Conservation (phyloP, 2,797 vertebrate genomes). For the Malurus splendens region DNA sequence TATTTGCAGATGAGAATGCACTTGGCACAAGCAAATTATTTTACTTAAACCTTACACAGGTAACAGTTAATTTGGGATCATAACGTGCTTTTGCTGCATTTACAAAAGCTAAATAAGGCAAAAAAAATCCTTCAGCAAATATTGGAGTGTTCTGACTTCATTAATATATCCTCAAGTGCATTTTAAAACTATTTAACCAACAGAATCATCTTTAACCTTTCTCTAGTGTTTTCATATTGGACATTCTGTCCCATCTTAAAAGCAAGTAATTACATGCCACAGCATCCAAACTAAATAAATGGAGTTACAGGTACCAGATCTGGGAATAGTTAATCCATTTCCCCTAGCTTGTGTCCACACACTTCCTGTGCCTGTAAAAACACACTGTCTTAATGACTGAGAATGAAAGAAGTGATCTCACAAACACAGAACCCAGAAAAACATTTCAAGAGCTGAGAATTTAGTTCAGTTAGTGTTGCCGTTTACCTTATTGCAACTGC, state of each 20-base stretch:
- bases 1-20: not conserved
- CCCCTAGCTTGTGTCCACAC: not conserved
- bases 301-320: not conserved
- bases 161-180: not conserved
- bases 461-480: not conserved
- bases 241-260: not conserved
- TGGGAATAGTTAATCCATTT: not conserved
- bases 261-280: not conserved
- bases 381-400: not conserved
- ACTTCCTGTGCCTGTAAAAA: not conserved
- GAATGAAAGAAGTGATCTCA: not conserved
- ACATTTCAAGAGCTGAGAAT: not conserved
- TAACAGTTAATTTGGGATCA: not conserved
- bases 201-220: not conserved
- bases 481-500: not conserved
- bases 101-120: not conserved
- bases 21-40: not conserved
- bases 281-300: conserved; percentile 1
- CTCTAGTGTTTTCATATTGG: not conserved
- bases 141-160: not conserved
- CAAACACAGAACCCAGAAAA: not conserved
- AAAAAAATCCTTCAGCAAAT: not conserved
- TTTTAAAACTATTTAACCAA: not conserved
- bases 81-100: not conserved
- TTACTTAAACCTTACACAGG: not conserved